Base-by-base conservation (phyloP, 2,113 vertebrate genomes). In the Toxotes chatareus region DNA sequence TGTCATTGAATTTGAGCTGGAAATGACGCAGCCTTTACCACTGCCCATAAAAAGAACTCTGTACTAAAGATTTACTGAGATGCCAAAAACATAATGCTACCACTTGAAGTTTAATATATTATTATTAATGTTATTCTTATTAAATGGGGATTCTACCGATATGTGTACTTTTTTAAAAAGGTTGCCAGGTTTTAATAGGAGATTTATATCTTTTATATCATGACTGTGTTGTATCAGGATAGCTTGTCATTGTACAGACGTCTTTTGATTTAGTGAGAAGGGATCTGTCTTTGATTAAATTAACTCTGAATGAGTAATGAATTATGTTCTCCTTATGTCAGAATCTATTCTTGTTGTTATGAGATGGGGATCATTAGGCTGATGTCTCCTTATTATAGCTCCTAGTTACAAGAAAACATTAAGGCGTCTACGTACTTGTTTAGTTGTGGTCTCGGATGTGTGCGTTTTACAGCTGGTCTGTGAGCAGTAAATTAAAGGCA, bases 1-100 rank as follows among this genome's bases (percentile, higher is more conserved):
- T 85, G 49, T 42, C 62, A 65, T 9, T 70, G 51, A 73, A 81
- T 59, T 59, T 1, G 0, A 80, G 56, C 73, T 63, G 59, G 65
- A 80, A 68, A 46, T 73, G 23, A 67, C 68, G 63, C 31, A 67
- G 44, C 69, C 59, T 56, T 42, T 57, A 23, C 61, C 21, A 23
- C 11, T 5, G 9, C 51, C 31, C 14, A 76, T 73, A 56, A 59
- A 56, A 9, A 53, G 0, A 9, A 27, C 9, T 31, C 5, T 1
- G 4, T 34, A 44, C 31, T 44, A 36, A 63, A 74, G 40, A 55
- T 55, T 34, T 23, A 32, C 21, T 27, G 6, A 7, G 68, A 42
- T 60, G 56, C 7, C 47, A 32, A 31, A 69, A 21, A 51, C 19
- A 21, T 51, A 51, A 51, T 8, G 5, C 6, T 51, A 11, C 23